phyloP scores from a whole-genome alignment of 2,888 invertebrate species.

The Eledona agricola region DNA sequence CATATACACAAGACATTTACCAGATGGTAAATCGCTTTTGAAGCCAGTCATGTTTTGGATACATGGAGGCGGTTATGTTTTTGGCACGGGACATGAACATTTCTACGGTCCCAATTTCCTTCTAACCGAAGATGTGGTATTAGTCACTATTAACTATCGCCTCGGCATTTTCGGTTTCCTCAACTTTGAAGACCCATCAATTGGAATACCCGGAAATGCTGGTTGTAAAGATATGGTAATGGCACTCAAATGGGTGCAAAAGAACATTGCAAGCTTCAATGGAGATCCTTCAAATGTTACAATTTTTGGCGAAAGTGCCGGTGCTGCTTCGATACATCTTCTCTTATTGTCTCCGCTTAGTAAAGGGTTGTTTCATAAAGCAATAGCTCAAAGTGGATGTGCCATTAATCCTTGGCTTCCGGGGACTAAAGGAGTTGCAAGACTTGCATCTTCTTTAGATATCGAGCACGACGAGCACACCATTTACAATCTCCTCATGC shows the following conservation, averaged over 20 bases:
- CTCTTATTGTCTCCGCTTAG: constrained; percentile 62
- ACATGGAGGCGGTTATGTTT: constrained; percentile 61
- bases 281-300: constrained; percentile 64
- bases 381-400: constrained; percentile 48
- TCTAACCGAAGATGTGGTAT: constrained; percentile 48
- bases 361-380: constrained; percentile 51
- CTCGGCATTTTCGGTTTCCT: constrained; percentile 60
- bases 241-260: constrained; percentile 63
- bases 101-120: constrained; percentile 51
- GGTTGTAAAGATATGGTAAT: constrained; percentile 63
- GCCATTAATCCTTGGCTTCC: constrained; percentile 43
- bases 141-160: constrained; percentile 52
- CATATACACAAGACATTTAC: constrained; percentile 44
- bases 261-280: constrained; percentile 61
- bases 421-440: constrained; percentile 27
- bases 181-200: constrained; percentile 58
- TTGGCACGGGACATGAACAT: constrained; percentile 51
- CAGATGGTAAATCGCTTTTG: constrained; percentile 29
- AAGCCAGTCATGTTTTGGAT: constrained; percentile 60
- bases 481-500: too few relatives aligned
- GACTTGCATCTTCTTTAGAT: too few relatives aligned
- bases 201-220: constrained; percentile 63
- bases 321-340: constrained; percentile 61
- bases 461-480: too few relatives aligned
- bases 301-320: constrained; percentile 64